Conservation (phyloP, 2,797 vertebrate species). For the Halcyon smyrnensis region DNA sequence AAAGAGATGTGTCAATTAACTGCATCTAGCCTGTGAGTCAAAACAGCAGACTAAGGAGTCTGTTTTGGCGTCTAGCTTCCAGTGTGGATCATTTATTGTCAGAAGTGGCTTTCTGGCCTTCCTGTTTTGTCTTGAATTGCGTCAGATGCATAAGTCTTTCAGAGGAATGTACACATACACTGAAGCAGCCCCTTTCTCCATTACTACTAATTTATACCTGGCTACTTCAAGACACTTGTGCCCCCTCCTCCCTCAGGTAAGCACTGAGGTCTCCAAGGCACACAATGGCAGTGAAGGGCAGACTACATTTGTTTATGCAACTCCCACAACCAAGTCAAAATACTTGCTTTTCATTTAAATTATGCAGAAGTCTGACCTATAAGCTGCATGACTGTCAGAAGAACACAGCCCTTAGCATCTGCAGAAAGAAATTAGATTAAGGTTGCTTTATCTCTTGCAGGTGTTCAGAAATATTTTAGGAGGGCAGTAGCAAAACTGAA, state of each 20-base stretch:
- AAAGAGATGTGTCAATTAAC: not conserved
- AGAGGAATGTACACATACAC: not conserved
- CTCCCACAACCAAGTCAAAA: constrained; percentile 42
- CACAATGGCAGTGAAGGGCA: not conserved
- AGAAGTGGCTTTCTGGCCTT: not conserved
- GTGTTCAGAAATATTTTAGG: constrained; percentile 65
- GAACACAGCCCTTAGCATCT: constrained; percentile 50
- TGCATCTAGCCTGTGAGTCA: not conserved
- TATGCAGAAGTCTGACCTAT: constrained; percentile 53
- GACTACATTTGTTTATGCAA: constrained; percentile 41
- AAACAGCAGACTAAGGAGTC: not conserved
- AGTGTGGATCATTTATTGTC: not conserved
- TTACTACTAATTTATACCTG: not conserved
- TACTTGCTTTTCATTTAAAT: constrained; percentile 61
- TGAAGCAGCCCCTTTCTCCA: not conserved
- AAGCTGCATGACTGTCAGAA: constrained; percentile 43
- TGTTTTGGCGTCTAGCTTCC: not conserved
- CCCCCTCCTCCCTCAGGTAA: not conserved
- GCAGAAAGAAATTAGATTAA: constrained; percentile 63
- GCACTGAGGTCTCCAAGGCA: constrained; percentile 8
- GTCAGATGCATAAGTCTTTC: not conserved
- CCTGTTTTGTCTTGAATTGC: not conserved
- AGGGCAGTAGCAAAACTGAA: constrained; percentile 57
- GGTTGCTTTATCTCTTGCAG: constrained; percentile 62
- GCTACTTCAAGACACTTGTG: not conserved